Conservation (phyloP, 2,113 vertebrate species). For the Callipepla californica region DNA sequence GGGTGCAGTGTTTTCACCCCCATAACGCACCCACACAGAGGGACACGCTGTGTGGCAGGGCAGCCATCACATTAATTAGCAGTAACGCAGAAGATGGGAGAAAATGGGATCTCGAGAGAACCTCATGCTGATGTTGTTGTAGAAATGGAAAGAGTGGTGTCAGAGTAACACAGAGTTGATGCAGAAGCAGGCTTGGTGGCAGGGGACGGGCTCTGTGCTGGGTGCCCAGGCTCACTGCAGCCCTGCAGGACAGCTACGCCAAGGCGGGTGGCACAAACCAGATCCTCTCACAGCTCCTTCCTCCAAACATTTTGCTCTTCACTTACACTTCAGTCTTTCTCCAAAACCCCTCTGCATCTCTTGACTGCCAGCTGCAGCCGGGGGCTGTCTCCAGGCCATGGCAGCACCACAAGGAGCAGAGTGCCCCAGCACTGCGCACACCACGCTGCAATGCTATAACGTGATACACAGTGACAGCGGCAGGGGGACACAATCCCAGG, state of each 20-base stretch:
- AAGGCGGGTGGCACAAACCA: background rate
- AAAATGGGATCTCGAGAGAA: conserved; percentile 23
- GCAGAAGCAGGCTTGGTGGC: background rate
- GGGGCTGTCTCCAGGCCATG: background rate
- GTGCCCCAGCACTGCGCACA: background rate
- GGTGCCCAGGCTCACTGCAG: background rate
- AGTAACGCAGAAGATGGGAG: background rate
- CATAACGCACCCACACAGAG: background rate
- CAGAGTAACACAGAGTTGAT: conserved; percentile 1
- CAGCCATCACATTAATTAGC: conserved; percentile 1
- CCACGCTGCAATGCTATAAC: background rate
- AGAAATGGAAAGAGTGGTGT: background rate
- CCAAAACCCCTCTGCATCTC: background rate
- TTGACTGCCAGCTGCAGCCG: background rate
- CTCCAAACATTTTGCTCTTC: background rate
- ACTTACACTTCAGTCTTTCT: background rate
- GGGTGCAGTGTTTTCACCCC: background rate
- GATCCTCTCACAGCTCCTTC: background rate
- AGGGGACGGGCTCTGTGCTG: background rate
- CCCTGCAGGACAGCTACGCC: background rate
- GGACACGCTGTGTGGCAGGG: background rate
- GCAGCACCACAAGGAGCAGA: background rate
- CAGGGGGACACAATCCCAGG: no score
- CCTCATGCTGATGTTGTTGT: background rate
- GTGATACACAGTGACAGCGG: no score